Base-by-base conservation (phyloP, 2,888 invertebrate genomes). In the Rhopalosiphum nymphaeae region DNA sequence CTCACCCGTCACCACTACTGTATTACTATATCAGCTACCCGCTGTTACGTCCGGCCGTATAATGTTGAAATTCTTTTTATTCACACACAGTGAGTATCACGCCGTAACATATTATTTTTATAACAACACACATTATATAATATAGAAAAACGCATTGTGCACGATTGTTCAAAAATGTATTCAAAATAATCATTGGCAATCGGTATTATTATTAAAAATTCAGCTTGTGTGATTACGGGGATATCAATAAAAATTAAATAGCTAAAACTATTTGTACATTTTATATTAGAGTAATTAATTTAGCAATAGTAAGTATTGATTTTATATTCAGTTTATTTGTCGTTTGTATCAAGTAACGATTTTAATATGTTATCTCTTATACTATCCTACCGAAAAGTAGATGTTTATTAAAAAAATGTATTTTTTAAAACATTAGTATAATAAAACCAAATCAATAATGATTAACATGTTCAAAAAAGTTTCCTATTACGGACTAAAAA, bases 61-160 rank as follows among this genome's bases (percentile, higher is more conserved):
- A 85, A 91, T 21, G 53, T 91, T 91, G 36, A 91, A 84, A 67
- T 67, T 61, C 61, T 3, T 44, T 61, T 44, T 88, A 56, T 25
- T n/a, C n/a, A 36, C 86, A 36, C 49, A 87, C 87, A 53, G 9
- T 53, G n/a, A 21, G 78, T 36, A 21, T 78, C 21, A 36, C 21
- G 21, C 78, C 21, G 3, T 42, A 78, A 36, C 78, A 21, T 36
- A 36, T 21, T 78, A 36, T 78, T 53, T 53, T 53, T 78, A 78
- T 78, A 78, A 78, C 78, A 78, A 16, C 36, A 21, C 36, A 9
- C 36, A 53, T 5, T 7, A n/a, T 36, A 42, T 78, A 36, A 78
- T 78, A 78, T 78, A 36, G 78, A 78, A 78, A 9, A 78, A 9
- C 57, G 21, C 3, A 36, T 7, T 9, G 36, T 21, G 36, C 78